A percentile compares a stretch with the other conserved stretches of the same genome.
Conservation (phyloP, 2,113 vertebrate species). For the Nannospalax galili region DNA sequence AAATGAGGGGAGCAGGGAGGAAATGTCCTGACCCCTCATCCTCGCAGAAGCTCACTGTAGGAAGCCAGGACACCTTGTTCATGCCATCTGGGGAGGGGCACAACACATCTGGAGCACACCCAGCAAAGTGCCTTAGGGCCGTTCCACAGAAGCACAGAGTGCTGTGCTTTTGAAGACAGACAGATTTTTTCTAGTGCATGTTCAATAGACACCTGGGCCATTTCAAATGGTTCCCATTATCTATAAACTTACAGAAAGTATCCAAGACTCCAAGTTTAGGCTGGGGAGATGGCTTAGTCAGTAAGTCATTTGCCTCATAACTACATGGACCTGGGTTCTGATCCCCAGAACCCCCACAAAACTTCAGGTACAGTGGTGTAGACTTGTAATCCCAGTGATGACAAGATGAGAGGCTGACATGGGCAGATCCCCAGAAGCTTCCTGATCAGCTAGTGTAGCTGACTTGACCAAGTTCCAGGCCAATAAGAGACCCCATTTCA, state of each 20-base stretch:
- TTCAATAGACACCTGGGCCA: background rate
- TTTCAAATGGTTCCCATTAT: background rate
- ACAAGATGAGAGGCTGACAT: background rate
- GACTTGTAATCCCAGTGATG: background rate
- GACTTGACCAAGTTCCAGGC: background rate
- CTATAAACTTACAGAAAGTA: background rate
- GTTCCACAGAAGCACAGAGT: accelerated
- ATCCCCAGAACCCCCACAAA: background rate
- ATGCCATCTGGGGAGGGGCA: no score
- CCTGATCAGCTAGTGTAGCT: no score
- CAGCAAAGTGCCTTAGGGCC: background rate
- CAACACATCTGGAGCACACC: background rate
- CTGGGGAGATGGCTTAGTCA: background rate
- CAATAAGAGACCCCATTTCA: background rate
- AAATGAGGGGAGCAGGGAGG: background rate
- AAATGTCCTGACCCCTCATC: background rate
- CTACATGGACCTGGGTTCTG: background rate
- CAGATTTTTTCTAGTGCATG: background rate
- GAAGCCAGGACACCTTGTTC: background rate
- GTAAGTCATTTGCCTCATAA: background rate
- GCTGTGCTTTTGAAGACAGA: background rate
- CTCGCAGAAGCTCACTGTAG: background rate
- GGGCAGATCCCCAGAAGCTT: background rate
- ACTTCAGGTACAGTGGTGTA: background rate
- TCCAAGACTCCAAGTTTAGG: background rate